These are phyloP conservation scores for Battus philenor DNA, from an alignment of 1,140 invertebrate species.

Conservation along the genomic window DNA sequence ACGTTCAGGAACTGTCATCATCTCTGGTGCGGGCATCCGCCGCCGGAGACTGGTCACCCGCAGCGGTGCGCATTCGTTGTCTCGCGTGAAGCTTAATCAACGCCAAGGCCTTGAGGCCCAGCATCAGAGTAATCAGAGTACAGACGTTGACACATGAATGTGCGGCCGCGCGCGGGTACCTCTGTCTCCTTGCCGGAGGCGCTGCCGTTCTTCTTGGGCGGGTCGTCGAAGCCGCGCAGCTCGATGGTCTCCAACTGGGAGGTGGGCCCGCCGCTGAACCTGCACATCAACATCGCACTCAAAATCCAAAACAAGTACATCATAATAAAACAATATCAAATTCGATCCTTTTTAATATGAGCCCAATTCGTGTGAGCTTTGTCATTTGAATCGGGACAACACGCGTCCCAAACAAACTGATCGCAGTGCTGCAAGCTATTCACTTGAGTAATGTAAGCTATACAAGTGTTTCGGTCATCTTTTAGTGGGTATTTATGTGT, in stretches of 20 bases:
- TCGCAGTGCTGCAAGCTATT: neutral
- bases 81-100: too few species aligned
- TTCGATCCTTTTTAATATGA: too few species aligned
- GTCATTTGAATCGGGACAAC: neutral
- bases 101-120: too few species aligned
- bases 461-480: neutral
- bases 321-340: neutral
- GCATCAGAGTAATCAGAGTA: too few species aligned
- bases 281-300: conserved; percentile 19
- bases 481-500: too few species aligned
- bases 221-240: conserved; percentile 91
- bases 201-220: conserved; percentile 67
- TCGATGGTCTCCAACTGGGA: conserved; percentile 96
- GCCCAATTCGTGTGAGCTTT: neutral
- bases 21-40: too few species aligned
- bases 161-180: too few species aligned
- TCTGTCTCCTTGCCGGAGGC: conserved; percentile 32
- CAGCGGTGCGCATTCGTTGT: too few species aligned
- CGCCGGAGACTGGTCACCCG: too few species aligned
- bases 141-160: too few species aligned
- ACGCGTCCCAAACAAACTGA: neutral
- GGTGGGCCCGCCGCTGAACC: conserved; percentile 91
- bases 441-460: neutral
- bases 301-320: too few species aligned
- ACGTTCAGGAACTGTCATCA: too few species aligned